A percentile compares a stretch with the other conserved stretches of the same genome.
These are phyloP conservation scores for Popillia japonica DNA, from an alignment of 1,140 invertebrate genomes.

Conservation along the genomic window DNA sequence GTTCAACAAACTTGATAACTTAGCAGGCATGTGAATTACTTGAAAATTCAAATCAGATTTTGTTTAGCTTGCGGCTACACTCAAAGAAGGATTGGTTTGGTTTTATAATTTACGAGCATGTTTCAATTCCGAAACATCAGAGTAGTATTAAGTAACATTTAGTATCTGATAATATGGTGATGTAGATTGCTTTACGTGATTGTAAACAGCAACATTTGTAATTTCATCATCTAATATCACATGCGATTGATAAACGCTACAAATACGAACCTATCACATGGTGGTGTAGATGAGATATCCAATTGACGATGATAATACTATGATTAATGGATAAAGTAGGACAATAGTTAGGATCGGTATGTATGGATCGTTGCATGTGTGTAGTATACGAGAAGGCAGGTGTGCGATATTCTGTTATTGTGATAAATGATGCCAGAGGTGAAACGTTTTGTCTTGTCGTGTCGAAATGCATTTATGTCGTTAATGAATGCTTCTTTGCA, in stretches of 20 bases:
- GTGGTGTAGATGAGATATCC: neutral
- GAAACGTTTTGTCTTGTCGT: constrained; percentile 29
- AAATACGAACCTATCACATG: neutral
- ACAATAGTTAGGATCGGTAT: constrained; percentile 9
- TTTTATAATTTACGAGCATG: no score
- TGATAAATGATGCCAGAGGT: constrained; percentile 26
- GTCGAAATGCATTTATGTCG: constrained; percentile 17
- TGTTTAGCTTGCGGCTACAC: no score
- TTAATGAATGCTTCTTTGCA: constrained; percentile 28
- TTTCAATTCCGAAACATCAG: no score
- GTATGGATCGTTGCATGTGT: constrained; percentile 9
- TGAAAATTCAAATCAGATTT: no score
- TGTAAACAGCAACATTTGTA: neutral
- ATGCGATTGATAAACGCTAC: neutral
- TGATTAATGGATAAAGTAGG: constrained; percentile 25
- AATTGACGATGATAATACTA: neutral
- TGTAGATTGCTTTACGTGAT: constrained; percentile 19
- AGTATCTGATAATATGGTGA: no score
- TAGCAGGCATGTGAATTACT: no score
- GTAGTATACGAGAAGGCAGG: constrained; percentile 1
- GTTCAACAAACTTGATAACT: no score
- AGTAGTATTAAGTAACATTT: no score
- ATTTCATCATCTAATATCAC: neutral
- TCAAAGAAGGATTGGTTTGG: no score
- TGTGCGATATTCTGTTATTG: constrained; percentile 1